A percentile compares a stretch with the other conserved stretches of the same genome.
Conservation (phyloP, 2,888 invertebrate genomes). For the Venusia cambrica region DNA sequence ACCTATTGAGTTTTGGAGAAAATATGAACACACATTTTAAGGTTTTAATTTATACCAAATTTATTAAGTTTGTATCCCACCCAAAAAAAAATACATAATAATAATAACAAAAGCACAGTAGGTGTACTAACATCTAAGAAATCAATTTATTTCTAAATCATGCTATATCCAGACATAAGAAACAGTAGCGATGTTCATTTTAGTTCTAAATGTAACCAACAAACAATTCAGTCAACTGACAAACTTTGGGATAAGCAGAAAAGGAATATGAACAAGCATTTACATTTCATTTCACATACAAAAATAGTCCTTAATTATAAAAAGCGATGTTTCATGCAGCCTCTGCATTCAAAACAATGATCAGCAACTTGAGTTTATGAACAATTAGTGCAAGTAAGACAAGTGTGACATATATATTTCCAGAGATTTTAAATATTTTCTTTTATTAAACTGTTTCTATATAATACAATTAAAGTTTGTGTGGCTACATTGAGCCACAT, state of each 20-base stretch:
- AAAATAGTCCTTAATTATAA: conserved; percentile 8
- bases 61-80: conserved; percentile 66
- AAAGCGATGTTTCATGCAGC: conserved; percentile 8
- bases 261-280: conserved; percentile 3
- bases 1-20: neutral
- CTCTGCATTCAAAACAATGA: too few species aligned
- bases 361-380: too few species aligned
- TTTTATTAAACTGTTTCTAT: too few species aligned
- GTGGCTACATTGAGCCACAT: too few species aligned
- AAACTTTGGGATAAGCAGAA: conserved; percentile 47
- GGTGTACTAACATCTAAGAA: conserved; percentile 16
- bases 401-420: too few species aligned
- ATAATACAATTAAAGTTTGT: too few species aligned
- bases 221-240: conserved; percentile 46
- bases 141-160: conserved; percentile 15
- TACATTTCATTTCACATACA: conserved; percentile 6
- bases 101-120: conserved; percentile 46
- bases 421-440: too few species aligned
- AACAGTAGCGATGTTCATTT: too few species aligned
- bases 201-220: too few species aligned
- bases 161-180: too few species aligned
- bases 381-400: too few species aligned
- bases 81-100: conserved; percentile 54
- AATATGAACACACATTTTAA: conserved; percentile 24
- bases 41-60: conserved; percentile 47